Evolutionary conservation across 2,113 vertebrate species (phyloP).

Genomic region (Pachyramphus minor): DNA sequence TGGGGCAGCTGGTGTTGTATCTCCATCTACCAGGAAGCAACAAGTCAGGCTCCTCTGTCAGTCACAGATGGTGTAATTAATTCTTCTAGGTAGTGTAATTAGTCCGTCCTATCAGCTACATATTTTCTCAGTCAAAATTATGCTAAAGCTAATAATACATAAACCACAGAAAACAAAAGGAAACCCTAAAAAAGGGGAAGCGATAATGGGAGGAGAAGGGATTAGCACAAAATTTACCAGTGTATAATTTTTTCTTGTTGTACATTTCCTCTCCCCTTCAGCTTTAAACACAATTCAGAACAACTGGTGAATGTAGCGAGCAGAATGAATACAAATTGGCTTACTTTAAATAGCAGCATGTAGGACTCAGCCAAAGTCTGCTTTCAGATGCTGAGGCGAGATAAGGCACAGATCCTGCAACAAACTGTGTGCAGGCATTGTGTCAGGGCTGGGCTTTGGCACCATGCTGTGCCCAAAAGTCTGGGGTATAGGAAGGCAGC

Average conservation of each 20-base stretch:
- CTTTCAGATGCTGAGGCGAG: slow-evolving; percentile 52
- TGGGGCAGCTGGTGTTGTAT: slow-evolving; percentile 44
- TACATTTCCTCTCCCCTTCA: slow-evolving; percentile 56
- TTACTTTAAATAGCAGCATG: slow-evolving; percentile 67
- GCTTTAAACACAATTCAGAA: slow-evolving; percentile 67
- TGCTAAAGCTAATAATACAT: slow-evolving; percentile 69
- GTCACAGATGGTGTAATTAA: slow-evolving; percentile 73
- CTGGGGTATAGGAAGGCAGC: background rate
- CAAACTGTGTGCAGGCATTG: background rate
- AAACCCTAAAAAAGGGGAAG: slow-evolving; percentile 29
- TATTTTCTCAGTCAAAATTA: slow-evolving; percentile 70
- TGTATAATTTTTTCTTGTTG: slow-evolving; percentile 65
- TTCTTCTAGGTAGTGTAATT: slow-evolving; percentile 71
- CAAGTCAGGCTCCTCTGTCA: slow-evolving; percentile 61
- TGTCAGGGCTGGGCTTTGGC: background rate
- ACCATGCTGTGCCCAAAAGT: rapidly evolving
- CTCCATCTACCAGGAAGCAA: slow-evolving; percentile 63
- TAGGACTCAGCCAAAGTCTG: slow-evolving; percentile 65
- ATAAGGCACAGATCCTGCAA: slow-evolving; percentile 30
- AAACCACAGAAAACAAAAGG: slow-evolving; percentile 60
- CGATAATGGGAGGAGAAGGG: slow-evolving; percentile 51
- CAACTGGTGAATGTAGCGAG: slow-evolving; percentile 63
- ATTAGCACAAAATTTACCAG: slow-evolving; percentile 64
- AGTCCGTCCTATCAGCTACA: slow-evolving; percentile 59
- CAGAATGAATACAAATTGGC: slow-evolving; percentile 70